Conservation (phyloP, 2,888 invertebrate species). For the Latheticus oryzae region DNA sequence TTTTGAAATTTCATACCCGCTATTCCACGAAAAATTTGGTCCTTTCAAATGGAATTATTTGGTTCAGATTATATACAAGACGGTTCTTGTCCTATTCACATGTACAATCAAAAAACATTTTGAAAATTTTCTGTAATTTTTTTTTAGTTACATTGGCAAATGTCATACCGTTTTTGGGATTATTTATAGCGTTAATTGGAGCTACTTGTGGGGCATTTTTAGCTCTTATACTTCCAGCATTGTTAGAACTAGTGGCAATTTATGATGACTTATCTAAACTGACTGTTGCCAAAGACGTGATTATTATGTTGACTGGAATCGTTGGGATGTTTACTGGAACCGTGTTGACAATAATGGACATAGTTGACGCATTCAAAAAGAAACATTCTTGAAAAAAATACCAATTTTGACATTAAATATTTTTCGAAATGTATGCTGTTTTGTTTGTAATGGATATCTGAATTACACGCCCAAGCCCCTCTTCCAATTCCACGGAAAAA, state of each 20-base stretch:
- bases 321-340: not conserved
- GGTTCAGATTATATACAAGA: conserved; percentile 4
- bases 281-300: not conserved
- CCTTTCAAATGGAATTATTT: conserved; percentile 65
- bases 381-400: no score
- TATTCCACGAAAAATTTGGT: conserved; percentile 68
- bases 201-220: conserved; percentile 85
- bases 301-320: conserved; percentile 1
- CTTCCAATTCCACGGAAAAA: no score
- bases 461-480: no score
- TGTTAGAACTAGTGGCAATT: conserved; percentile 74
- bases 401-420: no score
- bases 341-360: conserved; percentile 7
- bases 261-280: no score
- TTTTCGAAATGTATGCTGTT: not conserved
- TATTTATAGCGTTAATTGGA: conserved; percentile 89
- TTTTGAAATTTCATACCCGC: conserved; percentile 85
- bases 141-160: conserved; percentile 81
- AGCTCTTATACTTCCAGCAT: conserved; percentile 85
- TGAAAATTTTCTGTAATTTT: conserved; percentile 8
- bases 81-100: conserved; percentile 20
- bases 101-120: conserved; percentile 15
- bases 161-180: conserved; percentile 80
- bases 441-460: no score
- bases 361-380: no score